A percentile compares a stretch with the other conserved stretches of the same genome.
Evolutionary conservation across 1,140 invertebrate genomes (phyloP).

Genomic region (Aethina tumida): DNA sequence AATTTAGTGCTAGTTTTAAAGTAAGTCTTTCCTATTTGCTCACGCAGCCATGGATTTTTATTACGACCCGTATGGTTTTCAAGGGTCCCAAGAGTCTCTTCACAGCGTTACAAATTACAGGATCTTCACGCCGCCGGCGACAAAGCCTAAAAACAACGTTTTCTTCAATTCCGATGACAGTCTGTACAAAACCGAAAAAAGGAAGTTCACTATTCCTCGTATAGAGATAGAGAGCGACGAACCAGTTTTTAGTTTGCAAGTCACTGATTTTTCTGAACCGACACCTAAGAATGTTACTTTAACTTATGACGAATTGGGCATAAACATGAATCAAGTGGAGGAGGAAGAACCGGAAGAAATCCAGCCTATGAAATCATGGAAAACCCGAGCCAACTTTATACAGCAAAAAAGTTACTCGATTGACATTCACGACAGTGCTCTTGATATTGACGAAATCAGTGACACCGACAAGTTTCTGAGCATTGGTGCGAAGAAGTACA

Average conservation of each 20-base stretch:
- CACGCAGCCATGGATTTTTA: slow-evolving; percentile 34
- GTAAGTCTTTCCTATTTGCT: slow-evolving; percentile 12
- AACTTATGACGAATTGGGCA: slow-evolving; percentile 27
- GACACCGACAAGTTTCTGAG: slow-evolving; percentile 27
- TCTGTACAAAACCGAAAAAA: slow-evolving; percentile 28
- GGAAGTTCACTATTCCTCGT: slow-evolving; percentile 29
- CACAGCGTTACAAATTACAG: slow-evolving; percentile 17
- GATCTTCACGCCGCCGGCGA: slow-evolving; percentile 28
- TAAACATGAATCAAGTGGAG: slow-evolving; percentile 18
- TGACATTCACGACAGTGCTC: slow-evolving; percentile 22
- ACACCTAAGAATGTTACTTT: slow-evolving; percentile 27
- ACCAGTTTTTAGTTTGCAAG: slow-evolving; percentile 31
- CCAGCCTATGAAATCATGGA: slow-evolving; percentile 17
- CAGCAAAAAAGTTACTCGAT: slow-evolving; percentile 31
- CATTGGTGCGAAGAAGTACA: slow-evolving; percentile 20
- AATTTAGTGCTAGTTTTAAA: slow-evolving; percentile 8
- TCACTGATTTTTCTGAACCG: slow-evolving; percentile 33
- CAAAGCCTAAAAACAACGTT: slow-evolving; percentile 29
- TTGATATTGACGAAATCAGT: slow-evolving; percentile 20
- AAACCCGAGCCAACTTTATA: slow-evolving; percentile 22
- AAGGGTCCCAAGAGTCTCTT: slow-evolving; percentile 30
- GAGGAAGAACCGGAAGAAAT: slow-evolving; percentile 16
- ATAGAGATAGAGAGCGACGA: slow-evolving; percentile 30
- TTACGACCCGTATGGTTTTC: slow-evolving; percentile 19
- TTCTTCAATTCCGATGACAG: slow-evolving; percentile 35